Conservation (phyloP, 2,113 vertebrate species). For the Uropsilus gracilis region DNA sequence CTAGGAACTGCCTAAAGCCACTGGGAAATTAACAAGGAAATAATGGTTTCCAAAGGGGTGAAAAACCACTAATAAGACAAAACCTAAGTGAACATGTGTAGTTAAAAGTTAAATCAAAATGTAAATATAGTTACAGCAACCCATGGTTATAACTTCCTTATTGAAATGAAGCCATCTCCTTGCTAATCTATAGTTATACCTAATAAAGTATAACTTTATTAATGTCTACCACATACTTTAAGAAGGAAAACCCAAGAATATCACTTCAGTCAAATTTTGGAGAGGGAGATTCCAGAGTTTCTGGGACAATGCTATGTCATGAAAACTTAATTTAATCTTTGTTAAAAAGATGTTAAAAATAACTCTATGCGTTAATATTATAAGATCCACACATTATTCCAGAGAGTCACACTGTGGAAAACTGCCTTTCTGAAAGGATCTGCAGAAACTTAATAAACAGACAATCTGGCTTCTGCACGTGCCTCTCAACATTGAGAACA, state of each 20-base stretch:
- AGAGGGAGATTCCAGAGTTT: constrained; percentile 15
- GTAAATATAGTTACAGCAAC: constrained; percentile 46
- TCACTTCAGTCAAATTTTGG: not conserved
- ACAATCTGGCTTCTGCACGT: not conserved
- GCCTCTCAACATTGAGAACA: not conserved
- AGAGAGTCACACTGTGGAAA: not conserved
- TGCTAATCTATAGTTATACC: not conserved
- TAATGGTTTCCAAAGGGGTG: constrained; percentile 80
- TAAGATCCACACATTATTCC: not conserved
- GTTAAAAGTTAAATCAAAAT: constrained; percentile 77
- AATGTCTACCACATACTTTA: not conserved
- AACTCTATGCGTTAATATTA: not conserved
- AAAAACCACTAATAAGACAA: constrained; percentile 81
- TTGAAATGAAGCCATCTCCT: constrained; percentile 9
- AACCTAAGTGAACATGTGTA: constrained; percentile 75
- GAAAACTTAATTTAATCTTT: constrained; percentile 31
- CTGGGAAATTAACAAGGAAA: constrained; percentile 85
- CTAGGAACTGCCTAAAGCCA: constrained; percentile 80
- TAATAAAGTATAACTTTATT: no score
- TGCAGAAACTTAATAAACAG: constrained; percentile 35
- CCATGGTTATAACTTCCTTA: not conserved
- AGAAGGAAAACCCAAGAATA: not conserved
- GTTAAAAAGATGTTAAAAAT: constrained; percentile 14
- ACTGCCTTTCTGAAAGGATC: not conserved
- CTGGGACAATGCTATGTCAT: not conserved